phyloP scores from a whole-genome alignment of 1,140 invertebrate species.

The Amphibalanus amphitrite region DNA sequence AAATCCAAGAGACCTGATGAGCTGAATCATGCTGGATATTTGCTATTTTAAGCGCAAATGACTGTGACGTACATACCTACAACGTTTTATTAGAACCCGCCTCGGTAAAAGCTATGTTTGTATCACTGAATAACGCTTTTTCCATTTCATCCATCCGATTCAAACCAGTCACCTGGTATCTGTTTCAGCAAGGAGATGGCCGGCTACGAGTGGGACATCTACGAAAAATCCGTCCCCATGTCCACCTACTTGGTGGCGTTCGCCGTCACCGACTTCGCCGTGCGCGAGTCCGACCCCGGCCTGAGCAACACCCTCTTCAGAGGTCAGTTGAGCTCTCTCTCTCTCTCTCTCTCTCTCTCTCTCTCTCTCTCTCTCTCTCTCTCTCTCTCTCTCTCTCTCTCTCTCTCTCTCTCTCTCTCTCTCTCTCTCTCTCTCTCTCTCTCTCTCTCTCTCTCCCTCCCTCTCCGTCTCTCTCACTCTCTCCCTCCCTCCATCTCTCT shows the following conservation, averaged over 20 bases:
- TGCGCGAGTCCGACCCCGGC: conserved; percentile 10
- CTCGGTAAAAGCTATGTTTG: too few relatives aligned
- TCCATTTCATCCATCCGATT: neutral
- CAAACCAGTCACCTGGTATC: neutral
- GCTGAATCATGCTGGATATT: too few relatives aligned
- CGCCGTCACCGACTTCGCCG: conserved; percentile 54
- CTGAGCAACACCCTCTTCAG: conserved; percentile 13
- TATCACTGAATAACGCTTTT: neutral
- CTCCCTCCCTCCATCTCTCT: too few relatives aligned
- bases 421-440: too few relatives aligned
- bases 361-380: neutral
- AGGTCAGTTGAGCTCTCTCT: conserved; percentile 1
- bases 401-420: neutral
- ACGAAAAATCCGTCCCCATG: conserved; percentile 9
- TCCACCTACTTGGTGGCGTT: conserved; percentile 65
- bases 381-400: neutral
- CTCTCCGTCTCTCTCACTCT: neutral
- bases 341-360: too few relatives aligned
- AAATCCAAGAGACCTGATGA: too few relatives aligned
- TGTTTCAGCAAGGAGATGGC: neutral
- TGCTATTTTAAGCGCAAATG: too few relatives aligned
- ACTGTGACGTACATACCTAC: too few relatives aligned
- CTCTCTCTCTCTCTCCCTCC: too few relatives aligned
- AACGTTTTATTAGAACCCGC: too few relatives aligned
- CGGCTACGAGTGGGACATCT: conserved; percentile 12